Conservation (phyloP, 2,888 invertebrate genomes). For the Argyra leucocephala region DNA sequence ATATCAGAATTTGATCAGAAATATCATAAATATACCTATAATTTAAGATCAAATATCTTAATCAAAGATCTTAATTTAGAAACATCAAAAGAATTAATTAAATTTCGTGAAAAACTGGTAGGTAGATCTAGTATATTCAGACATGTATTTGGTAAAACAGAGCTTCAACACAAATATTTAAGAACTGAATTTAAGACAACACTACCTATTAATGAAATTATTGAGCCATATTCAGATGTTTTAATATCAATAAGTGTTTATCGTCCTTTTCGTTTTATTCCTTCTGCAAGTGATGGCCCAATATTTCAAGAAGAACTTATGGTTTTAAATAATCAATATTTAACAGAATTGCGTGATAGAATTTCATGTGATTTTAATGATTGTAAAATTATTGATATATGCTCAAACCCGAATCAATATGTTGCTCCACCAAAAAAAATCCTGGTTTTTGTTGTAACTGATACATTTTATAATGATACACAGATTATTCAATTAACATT, state of each 20-base stretch:
- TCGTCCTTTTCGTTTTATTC: slow-evolving; percentile 43
- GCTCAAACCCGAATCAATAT: slow-evolving; percentile 44
- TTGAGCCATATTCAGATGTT: slow-evolving; percentile 39
- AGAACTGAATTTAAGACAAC: no score
- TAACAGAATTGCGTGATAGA: slow-evolving; percentile 64
- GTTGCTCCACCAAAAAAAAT: slow-evolving; percentile 31
- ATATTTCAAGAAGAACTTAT: slow-evolving; percentile 50
- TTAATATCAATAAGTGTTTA: slow-evolving; percentile 46
- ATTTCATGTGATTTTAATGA: slow-evolving; percentile 65
- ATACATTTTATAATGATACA: slow-evolving; percentile 68
- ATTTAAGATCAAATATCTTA: slow-evolving; percentile 16
- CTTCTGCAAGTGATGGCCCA: slow-evolving; percentile 35
- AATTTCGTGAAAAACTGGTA: neutral
- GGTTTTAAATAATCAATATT: slow-evolving; percentile 56
- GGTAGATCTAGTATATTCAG: neutral
- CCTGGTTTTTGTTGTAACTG: slow-evolving; percentile 65
- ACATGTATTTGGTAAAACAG: neutral
- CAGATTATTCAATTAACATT: slow-evolving; percentile 58
- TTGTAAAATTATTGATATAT: slow-evolving; percentile 52
- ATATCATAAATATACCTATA: slow-evolving; percentile 22
- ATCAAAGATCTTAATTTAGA: slow-evolving; percentile 21
- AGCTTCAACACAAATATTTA: slow-evolving; percentile 22
- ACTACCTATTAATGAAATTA: slow-evolving; percentile 25
- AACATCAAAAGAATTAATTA: slow-evolving; percentile 22
- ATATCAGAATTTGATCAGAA: slow-evolving; percentile 25